phyloP scores from a whole-genome alignment of 2,888 invertebrate species.

The Drosophila longiperda region DNA sequence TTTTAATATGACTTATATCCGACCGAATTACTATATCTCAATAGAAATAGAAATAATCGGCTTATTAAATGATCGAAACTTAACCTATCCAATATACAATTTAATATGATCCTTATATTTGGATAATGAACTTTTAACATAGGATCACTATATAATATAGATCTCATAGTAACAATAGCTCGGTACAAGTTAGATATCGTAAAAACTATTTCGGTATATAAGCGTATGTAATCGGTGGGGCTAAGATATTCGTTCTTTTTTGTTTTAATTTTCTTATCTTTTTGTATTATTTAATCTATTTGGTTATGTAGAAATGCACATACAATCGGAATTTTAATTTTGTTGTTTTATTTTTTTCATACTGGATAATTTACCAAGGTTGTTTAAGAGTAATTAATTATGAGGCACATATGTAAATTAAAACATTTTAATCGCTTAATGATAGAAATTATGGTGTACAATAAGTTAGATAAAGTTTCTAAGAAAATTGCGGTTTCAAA shows the following conservation, averaged over 20 bases:
- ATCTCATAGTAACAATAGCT: background rate
- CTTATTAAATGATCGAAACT: background rate
- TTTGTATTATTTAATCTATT: background rate
- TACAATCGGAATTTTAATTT: background rate
- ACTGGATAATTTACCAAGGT: background rate
- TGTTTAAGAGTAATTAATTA: background rate
- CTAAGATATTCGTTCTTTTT: background rate
- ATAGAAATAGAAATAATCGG: no score
- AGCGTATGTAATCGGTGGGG: background rate
- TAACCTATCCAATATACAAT: background rate
- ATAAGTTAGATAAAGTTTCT: background rate
- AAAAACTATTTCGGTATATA: background rate
- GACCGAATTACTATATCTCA: no score
- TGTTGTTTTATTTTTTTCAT: background rate
- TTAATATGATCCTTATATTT: no score
- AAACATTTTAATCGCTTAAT: constrained; percentile 12
- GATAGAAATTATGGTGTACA: constrained; percentile 21
- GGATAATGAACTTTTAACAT: no score
- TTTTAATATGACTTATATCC: no score
- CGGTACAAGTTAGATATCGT: background rate
- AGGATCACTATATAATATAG: no score
- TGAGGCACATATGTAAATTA: constrained; percentile 19
- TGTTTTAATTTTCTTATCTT: constrained; percentile 8
- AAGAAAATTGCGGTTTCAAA: background rate
- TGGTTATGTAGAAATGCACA: background rate